Conservation (phyloP, 2,113 vertebrate genomes). For the Onychostoma macrolepis region DNA sequence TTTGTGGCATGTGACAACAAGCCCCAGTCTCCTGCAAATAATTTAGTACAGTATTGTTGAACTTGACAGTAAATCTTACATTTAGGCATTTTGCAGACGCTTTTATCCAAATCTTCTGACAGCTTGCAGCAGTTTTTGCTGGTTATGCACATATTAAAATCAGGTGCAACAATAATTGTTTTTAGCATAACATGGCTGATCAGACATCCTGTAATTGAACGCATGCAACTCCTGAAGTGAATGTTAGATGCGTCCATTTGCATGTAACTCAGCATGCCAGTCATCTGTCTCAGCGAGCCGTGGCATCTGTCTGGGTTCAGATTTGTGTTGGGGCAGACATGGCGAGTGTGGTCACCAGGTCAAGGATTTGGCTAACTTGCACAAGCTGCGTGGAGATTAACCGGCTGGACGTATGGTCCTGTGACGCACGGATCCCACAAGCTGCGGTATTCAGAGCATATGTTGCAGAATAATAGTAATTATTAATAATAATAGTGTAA, state of each 20-base stretch:
- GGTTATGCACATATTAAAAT: background rate
- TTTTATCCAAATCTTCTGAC: no score
- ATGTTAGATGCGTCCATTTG: background rate
- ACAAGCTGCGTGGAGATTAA: conserved; percentile 15
- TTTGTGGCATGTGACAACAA: background rate
- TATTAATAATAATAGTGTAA: background rate
- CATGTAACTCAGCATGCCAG: background rate
- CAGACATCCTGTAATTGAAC: background rate
- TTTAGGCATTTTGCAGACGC: no score
- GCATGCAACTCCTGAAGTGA: background rate
- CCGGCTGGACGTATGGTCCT: conserved; percentile 6
- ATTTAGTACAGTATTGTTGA: background rate
- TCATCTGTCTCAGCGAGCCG: background rate
- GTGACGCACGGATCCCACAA: conserved; percentile 3
- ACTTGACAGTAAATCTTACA: background rate
- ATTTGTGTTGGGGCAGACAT: background rate
- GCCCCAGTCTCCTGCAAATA: background rate
- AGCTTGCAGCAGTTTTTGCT: background rate
- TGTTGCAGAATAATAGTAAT: background rate
- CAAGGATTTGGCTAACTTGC: conserved; percentile 11
- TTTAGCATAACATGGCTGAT: background rate
- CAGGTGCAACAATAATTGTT: background rate
- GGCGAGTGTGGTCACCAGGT: background rate
- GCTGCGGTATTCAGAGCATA: background rate
- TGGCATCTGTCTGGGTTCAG: conserved; percentile 19